Percentiles rank a stretch among this genome's conserved stretches.
These are phyloP conservation scores for Drosophila anceps DNA, from an alignment of 2,888 invertebrate species.

Conservation along the genomic window DNA sequence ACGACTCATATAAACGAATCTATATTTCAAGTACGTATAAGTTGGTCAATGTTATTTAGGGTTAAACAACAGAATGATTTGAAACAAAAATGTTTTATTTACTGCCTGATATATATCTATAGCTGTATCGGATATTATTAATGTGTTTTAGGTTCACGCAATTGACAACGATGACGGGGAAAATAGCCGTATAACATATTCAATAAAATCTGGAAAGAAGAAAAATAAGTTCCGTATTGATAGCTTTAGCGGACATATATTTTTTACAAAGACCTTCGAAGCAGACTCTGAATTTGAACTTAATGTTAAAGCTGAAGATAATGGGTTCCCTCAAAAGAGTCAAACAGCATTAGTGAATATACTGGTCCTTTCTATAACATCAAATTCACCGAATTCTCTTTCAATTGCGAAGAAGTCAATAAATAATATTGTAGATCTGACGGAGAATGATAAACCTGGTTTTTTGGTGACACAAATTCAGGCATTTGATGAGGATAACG, in stretches of 20 bases:
- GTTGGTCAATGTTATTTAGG: conserved; percentile 24
- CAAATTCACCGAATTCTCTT: conserved; percentile 88
- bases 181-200: conserved; percentile 94
- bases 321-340: conserved; percentile 90
- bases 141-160: conserved; percentile 86
- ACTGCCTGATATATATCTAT: neutral
- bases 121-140: neutral
- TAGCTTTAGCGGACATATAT: conserved; percentile 92
- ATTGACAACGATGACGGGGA: conserved; percentile 92
- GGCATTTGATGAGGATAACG: conserved; percentile 94
- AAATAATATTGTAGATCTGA: conserved; percentile 90
- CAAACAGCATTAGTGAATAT: conserved; percentile 92
- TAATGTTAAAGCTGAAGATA: conserved; percentile 89
- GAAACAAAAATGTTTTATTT: neutral
- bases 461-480: conserved; percentile 94
- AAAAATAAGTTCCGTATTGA: conserved; percentile 94
- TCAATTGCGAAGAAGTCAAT: conserved; percentile 87
- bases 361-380: conserved; percentile 87
- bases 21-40: conserved; percentile 87
- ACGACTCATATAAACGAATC: conserved; percentile 86
- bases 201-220: conserved; percentile 91
- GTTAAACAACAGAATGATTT: neutral
- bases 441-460: conserved; percentile 94
- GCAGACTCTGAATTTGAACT: conserved; percentile 86
- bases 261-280: conserved; percentile 90